Evolutionary conservation across 2,113 vertebrate genomes (phyloP).

Genomic region (Anser cygnoides): DNA sequence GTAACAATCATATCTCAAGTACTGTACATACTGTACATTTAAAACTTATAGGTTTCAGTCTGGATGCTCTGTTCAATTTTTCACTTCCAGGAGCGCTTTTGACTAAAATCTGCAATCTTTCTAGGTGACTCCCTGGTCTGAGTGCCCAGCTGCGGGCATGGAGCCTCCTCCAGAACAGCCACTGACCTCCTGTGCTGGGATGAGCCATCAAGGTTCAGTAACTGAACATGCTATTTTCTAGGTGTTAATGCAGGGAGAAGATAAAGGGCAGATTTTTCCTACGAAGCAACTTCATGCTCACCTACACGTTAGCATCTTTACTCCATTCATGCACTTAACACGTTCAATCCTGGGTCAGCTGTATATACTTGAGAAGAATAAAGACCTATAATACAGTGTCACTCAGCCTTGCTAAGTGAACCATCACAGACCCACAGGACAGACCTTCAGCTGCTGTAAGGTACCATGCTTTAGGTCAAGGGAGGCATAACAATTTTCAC

Average conservation of each 20-base stretch:
- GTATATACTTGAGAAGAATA: not conserved
- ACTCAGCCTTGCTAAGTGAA: not conserved
- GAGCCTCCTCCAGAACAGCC: not conserved
- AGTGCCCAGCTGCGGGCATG: not conserved
- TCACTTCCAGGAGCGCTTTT: not conserved
- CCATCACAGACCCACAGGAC: not conserved
- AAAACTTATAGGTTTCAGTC: not conserved
- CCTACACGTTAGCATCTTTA: not conserved
- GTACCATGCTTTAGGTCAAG: not conserved
- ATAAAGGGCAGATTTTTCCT: not conserved
- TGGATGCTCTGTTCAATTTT: not conserved
- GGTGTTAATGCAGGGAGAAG: not conserved
- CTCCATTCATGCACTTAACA: not conserved
- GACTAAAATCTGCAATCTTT: not conserved
- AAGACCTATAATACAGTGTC: not conserved
- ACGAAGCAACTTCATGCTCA: not conserved
- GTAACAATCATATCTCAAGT: constrained; percentile 24
- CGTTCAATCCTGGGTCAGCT: rapidly evolving
- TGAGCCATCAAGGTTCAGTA: constrained; percentile 3
- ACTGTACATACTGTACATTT: not conserved
- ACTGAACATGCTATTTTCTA: not conserved
- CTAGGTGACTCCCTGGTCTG: not conserved
- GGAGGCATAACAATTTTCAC: not conserved
- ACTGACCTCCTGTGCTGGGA: not conserved
- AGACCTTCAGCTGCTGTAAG: not conserved